phyloP scores from a whole-genome alignment of 2,113 vertebrate species.

The Pelecanoides urinatrix region DNA sequence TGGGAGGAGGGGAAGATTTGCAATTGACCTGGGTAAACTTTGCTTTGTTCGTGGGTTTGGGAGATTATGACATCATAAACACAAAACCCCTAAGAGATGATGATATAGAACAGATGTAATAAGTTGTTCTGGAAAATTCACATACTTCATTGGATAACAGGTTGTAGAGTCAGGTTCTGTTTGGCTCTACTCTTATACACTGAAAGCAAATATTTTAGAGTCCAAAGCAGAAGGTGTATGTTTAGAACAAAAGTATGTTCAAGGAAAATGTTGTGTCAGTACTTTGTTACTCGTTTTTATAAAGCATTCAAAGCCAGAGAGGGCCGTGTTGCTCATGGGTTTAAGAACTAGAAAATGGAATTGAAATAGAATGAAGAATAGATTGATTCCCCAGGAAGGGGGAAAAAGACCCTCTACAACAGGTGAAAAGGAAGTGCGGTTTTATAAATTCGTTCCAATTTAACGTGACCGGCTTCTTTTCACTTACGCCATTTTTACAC shows the following conservation, averaged over 20 bases:
- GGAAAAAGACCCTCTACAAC: neutral
- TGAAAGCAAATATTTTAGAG: neutral
- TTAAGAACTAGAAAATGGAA: neutral
- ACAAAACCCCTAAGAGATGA: neutral
- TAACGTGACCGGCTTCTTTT: slow-evolving; percentile 23
- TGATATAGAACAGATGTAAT: neutral
- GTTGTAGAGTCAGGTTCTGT: neutral
- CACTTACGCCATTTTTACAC: slow-evolving; percentile 40
- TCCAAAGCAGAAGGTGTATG: neutral
- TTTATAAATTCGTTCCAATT: slow-evolving; percentile 56
- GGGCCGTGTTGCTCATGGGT: neutral
- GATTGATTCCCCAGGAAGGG: neutral
- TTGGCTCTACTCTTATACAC: neutral
- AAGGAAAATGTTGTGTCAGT: neutral
- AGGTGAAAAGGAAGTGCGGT: slow-evolving; percentile 59
- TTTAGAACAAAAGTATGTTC: slow-evolving; percentile 6
- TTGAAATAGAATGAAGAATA: neutral
- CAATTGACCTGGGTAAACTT: slow-evolving; percentile 26
- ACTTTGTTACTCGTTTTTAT: neutral
- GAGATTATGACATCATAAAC: neutral
- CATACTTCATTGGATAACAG: neutral
- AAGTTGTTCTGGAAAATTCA: neutral
- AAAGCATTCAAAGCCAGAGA: neutral
- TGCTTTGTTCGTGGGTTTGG: neutral
- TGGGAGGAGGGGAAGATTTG: neutral